These are phyloP conservation scores for Microcebus tavaratra DNA, from an alignment of 2,113 vertebrate species.

Conservation along the genomic window DNA sequence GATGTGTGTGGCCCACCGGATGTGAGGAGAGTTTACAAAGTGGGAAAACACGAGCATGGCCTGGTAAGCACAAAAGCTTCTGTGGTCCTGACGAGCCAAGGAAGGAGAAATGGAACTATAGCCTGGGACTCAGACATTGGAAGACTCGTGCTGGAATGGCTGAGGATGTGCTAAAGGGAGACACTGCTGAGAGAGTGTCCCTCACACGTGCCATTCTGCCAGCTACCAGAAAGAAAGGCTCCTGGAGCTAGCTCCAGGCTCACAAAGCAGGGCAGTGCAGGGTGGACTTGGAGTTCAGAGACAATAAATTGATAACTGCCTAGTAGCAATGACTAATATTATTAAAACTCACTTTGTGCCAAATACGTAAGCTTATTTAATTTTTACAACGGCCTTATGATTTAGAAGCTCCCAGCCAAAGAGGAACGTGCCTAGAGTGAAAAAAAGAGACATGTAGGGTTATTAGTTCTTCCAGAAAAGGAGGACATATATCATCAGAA, in stretches of 20 bases:
- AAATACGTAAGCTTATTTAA: background rate
- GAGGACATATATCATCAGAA: background rate
- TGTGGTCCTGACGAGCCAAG: background rate
- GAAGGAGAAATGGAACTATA: background rate
- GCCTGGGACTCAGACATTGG: accelerated
- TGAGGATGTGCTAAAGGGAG: accelerated
- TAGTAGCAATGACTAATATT: background rate
- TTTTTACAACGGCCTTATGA: background rate
- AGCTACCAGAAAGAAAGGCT: background rate
- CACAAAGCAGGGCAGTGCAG: background rate
- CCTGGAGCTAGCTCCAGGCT: too few relatives aligned
- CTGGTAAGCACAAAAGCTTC: background rate
- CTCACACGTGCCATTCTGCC: background rate
- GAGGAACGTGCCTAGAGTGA: background rate
- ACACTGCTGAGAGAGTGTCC: accelerated
- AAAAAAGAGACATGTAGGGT: background rate
- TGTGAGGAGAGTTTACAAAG: accelerated
- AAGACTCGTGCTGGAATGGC: background rate
- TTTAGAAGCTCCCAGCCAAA: background rate
- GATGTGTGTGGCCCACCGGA: accelerated
- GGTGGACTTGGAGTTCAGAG: background rate
- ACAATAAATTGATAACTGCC: background rate
- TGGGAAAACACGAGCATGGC: accelerated
- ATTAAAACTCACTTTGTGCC: background rate
- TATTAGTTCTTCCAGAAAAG: background rate